Base-by-base conservation (phyloP, 2,113 vertebrate genomes). In the Orientallactaga bullata region DNA sequence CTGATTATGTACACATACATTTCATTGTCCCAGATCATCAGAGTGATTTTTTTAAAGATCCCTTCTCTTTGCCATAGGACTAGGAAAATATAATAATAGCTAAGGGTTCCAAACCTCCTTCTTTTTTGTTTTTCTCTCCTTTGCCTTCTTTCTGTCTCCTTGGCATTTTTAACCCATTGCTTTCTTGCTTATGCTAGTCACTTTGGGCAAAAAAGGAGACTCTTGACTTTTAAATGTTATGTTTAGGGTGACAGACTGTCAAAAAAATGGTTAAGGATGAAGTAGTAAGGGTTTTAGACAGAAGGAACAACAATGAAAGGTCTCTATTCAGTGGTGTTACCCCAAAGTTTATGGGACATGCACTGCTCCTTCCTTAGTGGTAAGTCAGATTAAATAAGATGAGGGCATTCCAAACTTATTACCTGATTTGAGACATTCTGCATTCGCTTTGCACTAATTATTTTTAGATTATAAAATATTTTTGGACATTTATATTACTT, bases 1-100 rank as follows among this genome's bases (percentile, higher is more conserved):
- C 55, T 73, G 69, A 58, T 21, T 78, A 47, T 35, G 30, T n/a
- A 42, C 39, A 66, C 23, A 91, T 10, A 68, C 1, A 30, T 77
- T 93, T 63, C 42, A 76, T 88, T 95, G 37, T 90, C 24, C 61
- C 66, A 87, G 26, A 87, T 16, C 37, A n/a, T 65, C 69, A 71
- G n/a, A 68, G 47, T 81, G 90, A 66, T 72, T 21, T 87, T 87
- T 87, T 63, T 28, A 76, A 68, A 92, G 30, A n/a, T 47, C 30
- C 8, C n/a, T 16, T 74, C 26, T 55, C 32, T 89, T 91, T 90
- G 47, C 74, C 42, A 85, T 32, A 66, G 65, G 78, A 87, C 47
- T n/a, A 35, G n/a, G 69, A 61, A 85, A 78, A 7, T 39, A 11
- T 39, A 39, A 35, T 87, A 63, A 32, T 9, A 61, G 35, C 20